Conservation (phyloP, 2,797 vertebrate genomes). For the Alosa sapidissima region DNA sequence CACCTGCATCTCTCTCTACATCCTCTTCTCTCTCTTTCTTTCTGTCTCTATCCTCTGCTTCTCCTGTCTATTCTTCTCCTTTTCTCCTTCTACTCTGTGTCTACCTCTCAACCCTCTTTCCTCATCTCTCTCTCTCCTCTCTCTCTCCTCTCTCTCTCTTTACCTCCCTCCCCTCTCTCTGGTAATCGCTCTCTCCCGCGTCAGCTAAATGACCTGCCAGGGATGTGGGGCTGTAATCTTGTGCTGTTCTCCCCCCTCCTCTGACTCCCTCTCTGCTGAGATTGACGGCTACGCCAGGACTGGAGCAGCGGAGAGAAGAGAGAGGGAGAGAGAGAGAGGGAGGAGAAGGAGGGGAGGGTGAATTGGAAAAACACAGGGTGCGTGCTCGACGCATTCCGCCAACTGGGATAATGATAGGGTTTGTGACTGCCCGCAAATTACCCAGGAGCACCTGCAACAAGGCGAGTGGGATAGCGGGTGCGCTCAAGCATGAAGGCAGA, state of each 20-base stretch:
- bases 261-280: constrained; percentile 52
- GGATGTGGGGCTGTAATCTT: constrained; percentile 64
- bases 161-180: neutral
- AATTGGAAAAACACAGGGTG: constrained; percentile 64
- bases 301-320: neutral
- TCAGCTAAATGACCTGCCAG: constrained; percentile 68
- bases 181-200: constrained; percentile 19
- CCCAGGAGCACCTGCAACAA: constrained; percentile 37
- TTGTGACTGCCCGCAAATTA: constrained; percentile 67
- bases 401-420: constrained; percentile 73
- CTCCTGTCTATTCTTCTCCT: neutral
- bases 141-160: neutral
- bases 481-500: neutral
- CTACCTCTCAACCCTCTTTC: neutral
- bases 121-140: neutral
- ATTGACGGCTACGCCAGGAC: constrained; percentile 54
- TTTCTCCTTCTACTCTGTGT: constrained; percentile 35
- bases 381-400: constrained; percentile 54
- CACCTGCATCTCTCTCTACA: neutral
- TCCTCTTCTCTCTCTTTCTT: neutral
- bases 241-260: constrained; percentile 61
- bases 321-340: neutral
- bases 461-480: constrained; percentile 3
- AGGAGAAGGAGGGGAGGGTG: constrained; percentile 44
- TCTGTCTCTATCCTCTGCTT: neutral